Evolutionary conservation across 2,888 invertebrate species (phyloP), one percentile per base, ranked within the genome.

Genomic region (Crepidodera aurea): DNA sequence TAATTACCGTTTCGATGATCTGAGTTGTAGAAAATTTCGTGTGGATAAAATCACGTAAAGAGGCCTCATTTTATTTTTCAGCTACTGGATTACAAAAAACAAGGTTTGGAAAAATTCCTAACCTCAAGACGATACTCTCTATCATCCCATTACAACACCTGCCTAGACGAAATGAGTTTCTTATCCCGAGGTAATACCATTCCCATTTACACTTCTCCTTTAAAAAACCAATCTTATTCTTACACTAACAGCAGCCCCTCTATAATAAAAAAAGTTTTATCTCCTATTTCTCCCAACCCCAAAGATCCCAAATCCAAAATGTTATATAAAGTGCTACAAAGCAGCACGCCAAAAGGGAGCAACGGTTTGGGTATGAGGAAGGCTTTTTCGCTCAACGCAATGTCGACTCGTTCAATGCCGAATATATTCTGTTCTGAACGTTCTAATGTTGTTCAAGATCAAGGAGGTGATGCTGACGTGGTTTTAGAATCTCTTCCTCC

Each of bases 81-180:
- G 70, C 50, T 70, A 1, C 51, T 71, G 27, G 62, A 60, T 19
- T 65, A 69, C 46, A 58, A 69, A 34, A 70, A 69, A 56, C 60
- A 62, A 37, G 68, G 60, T 18, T 54, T 69, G 22, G 69, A 71
- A 40, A 69, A 66, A 46, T 50, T 62, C 3, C 13, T 69, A 1
- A 60, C 67, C 37, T 59, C 64, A 7, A 56, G 65, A 37, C 65
- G 65, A 8, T 65, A 62, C 12, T 66, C 68, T 25, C 34, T 62
- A 25, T 59, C 64, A 6, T 58, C 64, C 37, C 62, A 65, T 27
- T 66, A 66, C 50, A 61, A 63, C 27, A 62, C 59, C 32, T 64
- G 62, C 48, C 39, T 68, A 8, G 65, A 63, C 12, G 67, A 65
- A 53, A 62, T 55, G 54, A 60, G 50, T 42, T 63, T 62, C 37